A percentile compares a stretch with the other conserved stretches of the same genome.
Conservation (phyloP, 2,797 vertebrate species). For the Alfaro cultratus region DNA sequence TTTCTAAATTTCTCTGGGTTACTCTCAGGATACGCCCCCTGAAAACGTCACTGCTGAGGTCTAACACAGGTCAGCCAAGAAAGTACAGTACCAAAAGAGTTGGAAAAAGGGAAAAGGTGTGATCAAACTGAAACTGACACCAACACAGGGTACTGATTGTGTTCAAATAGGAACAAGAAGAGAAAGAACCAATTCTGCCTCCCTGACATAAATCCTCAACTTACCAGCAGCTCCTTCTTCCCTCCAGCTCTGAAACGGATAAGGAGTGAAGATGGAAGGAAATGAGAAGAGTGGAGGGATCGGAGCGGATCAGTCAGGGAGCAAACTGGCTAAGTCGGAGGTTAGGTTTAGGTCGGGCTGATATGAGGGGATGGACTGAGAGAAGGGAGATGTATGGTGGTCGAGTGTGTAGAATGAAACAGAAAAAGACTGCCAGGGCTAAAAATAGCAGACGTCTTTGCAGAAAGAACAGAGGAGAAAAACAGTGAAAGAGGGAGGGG, state of each 20-base stretch:
- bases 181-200: conserved; percentile 23
- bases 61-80: conserved; percentile 44
- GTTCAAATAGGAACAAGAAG: conserved; percentile 35
- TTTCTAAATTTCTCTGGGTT: neutral
- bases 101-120: conserved; percentile 7
- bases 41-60: conserved; percentile 3
- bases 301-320: conserved; percentile 43
- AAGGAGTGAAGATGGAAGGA: conserved; percentile 24
- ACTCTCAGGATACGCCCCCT: conserved; percentile 15
- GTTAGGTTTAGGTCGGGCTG: conserved; percentile 50
- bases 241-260: conserved; percentile 28
- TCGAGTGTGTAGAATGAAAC: conserved; percentile 35
- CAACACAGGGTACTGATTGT: conserved; percentile 28
- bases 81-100: conserved; percentile 6
- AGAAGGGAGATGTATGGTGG: conserved; percentile 47
- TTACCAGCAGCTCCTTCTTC: conserved; percentile 40
- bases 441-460: conserved; percentile 75
- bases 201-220: conserved; percentile 46
- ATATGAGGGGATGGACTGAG: conserved; percentile 54
- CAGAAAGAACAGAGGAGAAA: conserved; percentile 45
- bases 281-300: conserved; percentile 38
- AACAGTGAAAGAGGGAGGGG: conserved; percentile 39
- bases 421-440: conserved; percentile 50
- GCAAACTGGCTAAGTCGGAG: conserved; percentile 41
- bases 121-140: conserved; percentile 51